These are phyloP conservation scores for Corythoichthys intestinalis DNA, from an alignment of 2,113 vertebrate genomes.

Conservation along the genomic window DNA sequence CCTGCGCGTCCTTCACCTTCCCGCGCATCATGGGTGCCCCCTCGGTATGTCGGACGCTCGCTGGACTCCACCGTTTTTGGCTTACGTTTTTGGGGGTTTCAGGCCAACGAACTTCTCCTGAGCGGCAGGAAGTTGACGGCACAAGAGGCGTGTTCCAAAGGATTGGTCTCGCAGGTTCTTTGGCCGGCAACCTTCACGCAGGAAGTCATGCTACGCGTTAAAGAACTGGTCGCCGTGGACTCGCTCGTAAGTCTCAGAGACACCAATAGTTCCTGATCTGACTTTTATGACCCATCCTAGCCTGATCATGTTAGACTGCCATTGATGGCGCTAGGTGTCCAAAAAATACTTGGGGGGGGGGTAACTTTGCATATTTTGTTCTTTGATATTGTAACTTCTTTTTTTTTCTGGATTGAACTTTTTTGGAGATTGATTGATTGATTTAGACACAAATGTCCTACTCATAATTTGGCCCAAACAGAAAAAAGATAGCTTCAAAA, in stretches of 20 bases:
- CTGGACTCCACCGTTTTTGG: not conserved
- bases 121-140: conserved; percentile 94
- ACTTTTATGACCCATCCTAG: too few species aligned
- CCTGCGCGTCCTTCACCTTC: conserved; percentile 91
- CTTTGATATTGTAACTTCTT: too few species aligned
- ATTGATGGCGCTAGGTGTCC: too few species aligned
- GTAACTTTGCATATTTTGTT: too few species aligned
- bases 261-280: too few species aligned
- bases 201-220: conserved; percentile 95
- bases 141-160: conserved; percentile 94
- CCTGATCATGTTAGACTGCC: too few species aligned
- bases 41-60: conserved; percentile 78
- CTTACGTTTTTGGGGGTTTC: not conserved
- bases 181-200: conserved; percentile 96
- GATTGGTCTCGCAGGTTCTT: conserved; percentile 95
- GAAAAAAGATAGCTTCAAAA: too few species aligned
- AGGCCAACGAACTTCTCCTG: conserved; percentile 98
- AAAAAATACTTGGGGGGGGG: too few species aligned
- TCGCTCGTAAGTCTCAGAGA: conserved; percentile 77
- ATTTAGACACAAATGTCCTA: too few species aligned
- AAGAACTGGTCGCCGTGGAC: conserved; percentile 89
- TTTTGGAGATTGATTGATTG: too few species aligned
- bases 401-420: too few species aligned
- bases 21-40: conserved; percentile 94
- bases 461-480: too few species aligned